A percentile compares a stretch with the other conserved stretches of the same genome.
These are phyloP conservation scores for Thunnus maccoyii DNA, from an alignment of 2,113 vertebrate genomes.

Conservation along the genomic window DNA sequence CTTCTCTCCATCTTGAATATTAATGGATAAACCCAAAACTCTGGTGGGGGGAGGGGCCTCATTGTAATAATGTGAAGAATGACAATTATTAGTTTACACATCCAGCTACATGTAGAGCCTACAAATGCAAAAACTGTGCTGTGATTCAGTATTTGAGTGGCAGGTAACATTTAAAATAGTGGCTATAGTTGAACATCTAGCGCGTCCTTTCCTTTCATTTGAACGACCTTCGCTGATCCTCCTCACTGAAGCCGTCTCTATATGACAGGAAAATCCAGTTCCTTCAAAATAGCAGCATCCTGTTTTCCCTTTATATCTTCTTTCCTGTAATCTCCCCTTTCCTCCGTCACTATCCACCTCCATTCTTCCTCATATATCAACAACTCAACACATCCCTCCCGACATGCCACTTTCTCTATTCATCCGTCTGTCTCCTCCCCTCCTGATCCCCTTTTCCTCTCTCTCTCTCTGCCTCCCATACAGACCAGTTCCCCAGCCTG, in stretches of 20 bases:
- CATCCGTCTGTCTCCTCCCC: not conserved
- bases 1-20: slow-evolving; percentile 13
- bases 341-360: not conserved
- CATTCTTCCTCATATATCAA: slow-evolving; percentile 3
- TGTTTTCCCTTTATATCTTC: not conserved
- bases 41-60: not conserved
- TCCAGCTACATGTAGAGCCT: not conserved
- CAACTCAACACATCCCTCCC: slow-evolving; percentile 8
- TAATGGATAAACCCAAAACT: not conserved
- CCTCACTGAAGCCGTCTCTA: no score
- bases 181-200: not conserved
- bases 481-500: slow-evolving; percentile 96
- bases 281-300: slow-evolving; percentile 8
- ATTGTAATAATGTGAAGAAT: not conserved
- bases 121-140: not conserved
- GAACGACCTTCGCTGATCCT: slow-evolving; percentile 8
- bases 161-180: not conserved
- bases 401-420: not conserved
- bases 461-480: not conserved
- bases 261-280: slow-evolving; percentile 22
- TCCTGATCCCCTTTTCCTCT: not conserved
- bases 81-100: not conserved
- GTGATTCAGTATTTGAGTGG: not conserved
- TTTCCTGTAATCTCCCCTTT: slow-evolving; percentile 4
- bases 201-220: slow-evolving; percentile 10